Conservation (phyloP, 2,113 vertebrate species). For the Illadopsis cleaveri region DNA sequence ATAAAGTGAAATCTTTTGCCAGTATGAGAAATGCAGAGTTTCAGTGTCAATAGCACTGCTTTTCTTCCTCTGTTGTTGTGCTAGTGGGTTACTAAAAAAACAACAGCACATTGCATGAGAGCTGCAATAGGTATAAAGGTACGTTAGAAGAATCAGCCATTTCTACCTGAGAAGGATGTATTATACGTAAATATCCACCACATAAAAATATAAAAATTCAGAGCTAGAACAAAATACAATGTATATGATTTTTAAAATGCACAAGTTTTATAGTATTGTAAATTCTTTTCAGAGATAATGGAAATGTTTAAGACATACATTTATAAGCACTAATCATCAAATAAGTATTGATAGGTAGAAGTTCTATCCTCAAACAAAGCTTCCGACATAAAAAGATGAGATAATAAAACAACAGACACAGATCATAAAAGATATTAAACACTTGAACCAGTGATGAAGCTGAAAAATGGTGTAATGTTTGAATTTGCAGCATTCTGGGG, state of each 20-base stretch:
- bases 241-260: neutral
- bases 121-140: neutral
- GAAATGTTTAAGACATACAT: neutral
- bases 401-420: neutral
- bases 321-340: neutral
- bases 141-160: neutral
- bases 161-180: neutral
- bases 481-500: neutral
- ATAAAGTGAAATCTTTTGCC: neutral
- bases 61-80: neutral
- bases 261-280: neutral
- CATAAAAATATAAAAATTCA: neutral
- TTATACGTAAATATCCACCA: neutral
- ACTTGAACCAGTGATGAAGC: neutral
- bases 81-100: neutral
- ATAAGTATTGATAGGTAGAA: neutral
- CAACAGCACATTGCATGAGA: neutral
- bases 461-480: neutral
- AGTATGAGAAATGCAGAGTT: neutral
- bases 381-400: neutral
- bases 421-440: neutral
- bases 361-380: neutral
- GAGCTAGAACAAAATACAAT: neutral
- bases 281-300: neutral
- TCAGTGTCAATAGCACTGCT: neutral